Percentiles rank a stretch among this genome's conserved stretches.
phyloP scores from a whole-genome alignment of 2,888 invertebrate species.

The Agrotis ipsilon region DNA sequence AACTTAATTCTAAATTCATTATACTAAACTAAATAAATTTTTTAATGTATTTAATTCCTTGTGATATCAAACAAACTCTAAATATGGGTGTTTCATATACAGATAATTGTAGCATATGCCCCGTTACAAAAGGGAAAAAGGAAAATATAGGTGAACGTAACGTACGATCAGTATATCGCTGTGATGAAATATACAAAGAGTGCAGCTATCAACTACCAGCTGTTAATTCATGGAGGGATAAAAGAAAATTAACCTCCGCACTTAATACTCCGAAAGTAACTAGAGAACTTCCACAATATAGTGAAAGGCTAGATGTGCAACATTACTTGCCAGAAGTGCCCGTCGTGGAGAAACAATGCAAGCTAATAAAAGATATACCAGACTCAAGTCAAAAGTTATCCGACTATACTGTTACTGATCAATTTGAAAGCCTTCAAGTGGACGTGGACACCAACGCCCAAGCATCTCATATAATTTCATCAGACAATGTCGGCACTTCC shows the following conservation, averaged over 20 bases:
- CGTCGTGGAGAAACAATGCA: conserved; percentile 55
- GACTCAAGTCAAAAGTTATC: conserved; percentile 4
- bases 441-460: conserved; percentile 10
- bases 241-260: conserved; percentile 16
- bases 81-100: conserved; percentile 68
- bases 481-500: conserved; percentile 69
- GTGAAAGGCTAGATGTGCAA: conserved; percentile 38
- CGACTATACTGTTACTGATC: conserved; percentile 19
- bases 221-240: conserved; percentile 46
- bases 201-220: conserved; percentile 73
- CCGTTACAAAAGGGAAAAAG: conserved; percentile 44
- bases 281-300: conserved; percentile 31
- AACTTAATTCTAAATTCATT: conserved; percentile 31
- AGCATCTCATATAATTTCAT: conserved; percentile 48
- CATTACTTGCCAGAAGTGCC: conserved; percentile 79
- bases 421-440: conserved; percentile 11
- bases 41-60: conserved; percentile 7
- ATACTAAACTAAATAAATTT: neutral
- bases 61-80: conserved; percentile 25
- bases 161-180: conserved; percentile 69
- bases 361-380: conserved; percentile 32
- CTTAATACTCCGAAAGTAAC: conserved; percentile 30
- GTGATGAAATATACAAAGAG: conserved; percentile 77
- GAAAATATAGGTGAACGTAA: conserved; percentile 65
- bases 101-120: conserved; percentile 54